A percentile compares a stretch with the other conserved stretches of the same genome.
Conservation (phyloP, 2,797 vertebrate genomes). For the Diceros bicornis region DNA sequence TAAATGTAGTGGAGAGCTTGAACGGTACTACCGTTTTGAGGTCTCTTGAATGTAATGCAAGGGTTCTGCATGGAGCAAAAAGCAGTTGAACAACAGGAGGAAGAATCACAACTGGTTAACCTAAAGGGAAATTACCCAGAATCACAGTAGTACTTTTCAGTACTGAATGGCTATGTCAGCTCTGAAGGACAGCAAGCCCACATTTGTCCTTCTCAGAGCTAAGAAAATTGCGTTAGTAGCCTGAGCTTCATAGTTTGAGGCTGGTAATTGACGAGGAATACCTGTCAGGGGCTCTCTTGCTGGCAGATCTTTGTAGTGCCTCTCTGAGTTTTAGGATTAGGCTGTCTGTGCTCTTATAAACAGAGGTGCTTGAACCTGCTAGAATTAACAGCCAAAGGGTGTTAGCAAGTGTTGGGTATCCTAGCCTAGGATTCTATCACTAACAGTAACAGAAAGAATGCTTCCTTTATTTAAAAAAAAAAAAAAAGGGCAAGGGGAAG, state of each 20-base stretch:
- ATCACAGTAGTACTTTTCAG: neutral
- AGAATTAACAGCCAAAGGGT: constrained; percentile 65
- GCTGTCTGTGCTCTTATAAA: neutral
- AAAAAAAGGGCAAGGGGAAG: neutral
- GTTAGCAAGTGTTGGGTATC: neutral
- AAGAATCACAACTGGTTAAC: constrained; percentile 41
- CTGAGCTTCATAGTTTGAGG: neutral
- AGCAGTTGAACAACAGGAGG: constrained; percentile 25
- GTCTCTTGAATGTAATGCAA: neutral
- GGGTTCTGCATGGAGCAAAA: neutral
- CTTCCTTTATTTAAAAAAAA: constrained; percentile 3
- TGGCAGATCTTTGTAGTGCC: neutral
- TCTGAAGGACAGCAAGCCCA: neutral
- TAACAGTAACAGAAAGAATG: constrained; percentile 14
- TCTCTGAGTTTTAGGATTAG: constrained; percentile 10
- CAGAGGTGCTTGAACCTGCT: constrained; percentile 52
- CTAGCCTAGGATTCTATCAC: neutral
- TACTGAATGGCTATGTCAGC: neutral
- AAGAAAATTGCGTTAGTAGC: constrained; percentile 6
- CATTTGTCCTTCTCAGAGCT: neutral
- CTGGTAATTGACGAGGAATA: constrained; percentile 36
- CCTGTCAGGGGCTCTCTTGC: constrained; percentile 5
- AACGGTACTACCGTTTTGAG: neutral
- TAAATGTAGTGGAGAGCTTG: neutral
- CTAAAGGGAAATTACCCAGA: neutral